phyloP scores from a whole-genome alignment of 2,113 vertebrate genomes.

The Misgurnus mizolepis region DNA sequence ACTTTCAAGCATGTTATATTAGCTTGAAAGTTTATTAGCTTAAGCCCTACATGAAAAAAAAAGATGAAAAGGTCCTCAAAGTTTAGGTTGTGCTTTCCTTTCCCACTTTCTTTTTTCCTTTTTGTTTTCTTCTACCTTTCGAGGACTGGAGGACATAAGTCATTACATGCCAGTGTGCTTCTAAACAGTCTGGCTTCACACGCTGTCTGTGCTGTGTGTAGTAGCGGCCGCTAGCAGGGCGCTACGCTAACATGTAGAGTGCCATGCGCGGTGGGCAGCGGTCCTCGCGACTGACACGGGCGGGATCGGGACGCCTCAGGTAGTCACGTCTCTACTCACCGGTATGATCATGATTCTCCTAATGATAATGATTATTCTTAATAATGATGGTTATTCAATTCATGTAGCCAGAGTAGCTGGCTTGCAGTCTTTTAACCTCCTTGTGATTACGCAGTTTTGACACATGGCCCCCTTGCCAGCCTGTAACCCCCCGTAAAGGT shows the following conservation, averaged over 20 bases:
- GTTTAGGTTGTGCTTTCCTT: constrained; percentile 80
- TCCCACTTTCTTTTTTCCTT: constrained; percentile 53
- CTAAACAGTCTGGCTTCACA: constrained; percentile 73
- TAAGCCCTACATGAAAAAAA: background rate
- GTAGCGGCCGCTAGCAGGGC: constrained; percentile 72
- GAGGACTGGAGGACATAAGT: constrained; percentile 71
- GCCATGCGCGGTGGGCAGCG: constrained; percentile 64
- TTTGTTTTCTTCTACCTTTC: constrained; percentile 61
- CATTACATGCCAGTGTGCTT: constrained; percentile 75
- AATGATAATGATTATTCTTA: constrained; percentile 54
- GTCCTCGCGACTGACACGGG: constrained; percentile 74
- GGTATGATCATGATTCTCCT: constrained; percentile 70
- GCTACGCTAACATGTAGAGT: constrained; percentile 69
- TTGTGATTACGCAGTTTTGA: constrained; percentile 61
- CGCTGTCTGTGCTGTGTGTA: constrained; percentile 74
- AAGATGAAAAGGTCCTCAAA: constrained; percentile 68
- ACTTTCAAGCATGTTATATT: background rate
- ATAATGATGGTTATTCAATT: constrained; percentile 65
- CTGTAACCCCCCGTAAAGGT: constrained; percentile 53
- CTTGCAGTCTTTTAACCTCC: constrained; percentile 61
- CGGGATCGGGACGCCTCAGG: constrained; percentile 72
- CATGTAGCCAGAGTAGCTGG: constrained; percentile 65
- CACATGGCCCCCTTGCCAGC: constrained; percentile 55
- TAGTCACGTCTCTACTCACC: constrained; percentile 80
- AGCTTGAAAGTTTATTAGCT: background rate